Evolutionary conservation across 1,140 invertebrate genomes (phyloP), one percentile per base, ranked within the genome.

Genomic region (Anastrepha ludens): DNA sequence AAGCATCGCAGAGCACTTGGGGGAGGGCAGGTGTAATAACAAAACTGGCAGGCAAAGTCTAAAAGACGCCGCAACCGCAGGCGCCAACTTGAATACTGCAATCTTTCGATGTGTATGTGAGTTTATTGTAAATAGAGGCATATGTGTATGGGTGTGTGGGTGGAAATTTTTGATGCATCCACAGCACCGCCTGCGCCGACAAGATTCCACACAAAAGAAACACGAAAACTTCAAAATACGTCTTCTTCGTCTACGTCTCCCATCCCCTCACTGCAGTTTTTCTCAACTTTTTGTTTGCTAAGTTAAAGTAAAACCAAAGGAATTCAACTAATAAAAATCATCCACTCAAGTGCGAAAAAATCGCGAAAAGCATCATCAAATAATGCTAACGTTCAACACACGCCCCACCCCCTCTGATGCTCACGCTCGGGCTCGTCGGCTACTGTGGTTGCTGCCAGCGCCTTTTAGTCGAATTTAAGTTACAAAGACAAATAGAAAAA

Each of bases 321-420:
- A 92, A 92, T 92, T 91, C 91, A 91, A 91, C 91, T 92, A 92
- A 92, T 92, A 92, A 92, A 92, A 92, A 92, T 92, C 91, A 92
- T 89, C 90, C 91, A 92, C 91, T 92, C 91, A 92, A 92, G 91
- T 92, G 91, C 91, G 91, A 92, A 92, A 92, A 92, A 92, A 92
- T 92, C 91, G 90, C 91, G 91, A 65, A 85, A 65, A 87, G 65
- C 65, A 87, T 86, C 59, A 59, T 86, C 85, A 86, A 86, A 86
- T 62, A 86, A 86, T 86, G 50, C 44, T 20, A 81, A 81, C 74
- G 47, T 50, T 81, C 74, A 58, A 3, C n/a, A n/a, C n/a, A 0
- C 47, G 8, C 47, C 15, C 3, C 8, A 17, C 64, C 5, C 29
- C 20, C 8, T 1, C 6, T 7, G n/a, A 5, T 29, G 20, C 29